Evolutionary conservation across 2,797 vertebrate genomes (phyloP), one percentile per base, ranked within the genome.

Genomic region (Diplodus puntazzo): DNA sequence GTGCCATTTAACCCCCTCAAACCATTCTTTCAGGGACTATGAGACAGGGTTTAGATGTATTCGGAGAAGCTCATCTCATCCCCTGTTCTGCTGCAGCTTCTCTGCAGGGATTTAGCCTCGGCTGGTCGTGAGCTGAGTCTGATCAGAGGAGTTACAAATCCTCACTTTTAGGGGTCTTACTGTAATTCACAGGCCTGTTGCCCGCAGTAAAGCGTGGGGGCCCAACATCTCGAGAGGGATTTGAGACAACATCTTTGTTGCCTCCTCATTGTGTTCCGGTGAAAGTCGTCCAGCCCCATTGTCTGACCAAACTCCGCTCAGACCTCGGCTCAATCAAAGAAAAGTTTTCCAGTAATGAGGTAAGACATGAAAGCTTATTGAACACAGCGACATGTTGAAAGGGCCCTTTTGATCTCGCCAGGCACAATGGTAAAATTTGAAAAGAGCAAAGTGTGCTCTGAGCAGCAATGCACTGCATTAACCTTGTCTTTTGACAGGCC

Each of bases 361-460:
- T 89, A 91, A 92, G 92, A 92, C 92, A 95, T 94, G 93, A 94
- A 95, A 95, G 93, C 93, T 91, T 69, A 76, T 52, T 87, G 91
- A 93, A 81, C 77, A 73, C 82, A 78, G 90, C 75, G 30, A 87
- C 88, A 81, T 70, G 89, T 89, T 95, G 88, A 94, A 95, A 94
- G 89, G 86, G 73, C 77, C 77, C 88, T 87, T 95, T 95, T 96
- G 95, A 96, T 93, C 87, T 94, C 11, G 54, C 54, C 66, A 34
- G 64, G 86, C 90, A 94, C 93, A 95, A 95, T 94, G 86, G 87
- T 63, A 76, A 92, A 89, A 93, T 84, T 85, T 94, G 92, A 95
- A 96, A 95, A 95, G 95, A 94, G 92, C 93, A 95, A 94, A 95
- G 93, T 92, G 89, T 82, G 91, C 88, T 88, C 88, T 92, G 92